Evolutionary conservation across 1,140 invertebrate species (phyloP).

Genomic region (Pollicipes pollicipes): DNA sequence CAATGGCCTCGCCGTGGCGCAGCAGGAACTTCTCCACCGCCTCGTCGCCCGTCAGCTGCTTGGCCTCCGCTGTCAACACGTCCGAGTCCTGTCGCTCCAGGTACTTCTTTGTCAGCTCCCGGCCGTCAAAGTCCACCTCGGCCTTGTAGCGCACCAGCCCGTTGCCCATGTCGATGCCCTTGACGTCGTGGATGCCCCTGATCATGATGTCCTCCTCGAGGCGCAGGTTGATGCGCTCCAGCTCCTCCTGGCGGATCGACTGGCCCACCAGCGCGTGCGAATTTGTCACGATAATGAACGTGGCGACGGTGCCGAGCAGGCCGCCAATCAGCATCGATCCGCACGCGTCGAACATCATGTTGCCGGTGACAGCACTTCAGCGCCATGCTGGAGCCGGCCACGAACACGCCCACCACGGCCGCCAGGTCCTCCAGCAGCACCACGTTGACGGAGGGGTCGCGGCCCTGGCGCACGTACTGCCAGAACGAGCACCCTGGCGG

Average conservation of each 20-base stretch:
- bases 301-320: constrained; percentile 72
- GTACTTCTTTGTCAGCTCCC: constrained; percentile 79
- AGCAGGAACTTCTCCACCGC: constrained; percentile 83
- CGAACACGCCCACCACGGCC: constrained; percentile 69
- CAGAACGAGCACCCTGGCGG: constrained; percentile 49
- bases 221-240: constrained; percentile 74
- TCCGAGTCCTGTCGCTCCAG: constrained; percentile 80
- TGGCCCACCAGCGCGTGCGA: constrained; percentile 77
- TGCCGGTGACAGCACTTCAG: constrained; percentile 54
- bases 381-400: constrained; percentile 77
- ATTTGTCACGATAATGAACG: constrained; percentile 92
- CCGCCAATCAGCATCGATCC: constrained; percentile 80
- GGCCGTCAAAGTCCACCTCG: constrained; percentile 93
- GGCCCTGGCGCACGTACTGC: constrained; percentile 26
- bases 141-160: constrained; percentile 77
- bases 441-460: constrained; percentile 91
- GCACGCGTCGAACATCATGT: constrained; percentile 64
- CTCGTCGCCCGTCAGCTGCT: constrained; percentile 60
- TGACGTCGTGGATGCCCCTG: constrained; percentile 90
- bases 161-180: constrained; percentile 94
- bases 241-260: constrained; percentile 69
- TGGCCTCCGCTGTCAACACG: constrained; percentile 56
- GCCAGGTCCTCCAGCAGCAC: constrained; percentile 91
- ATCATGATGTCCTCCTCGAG: constrained; percentile 93
- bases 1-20: constrained; percentile 92